A percentile compares a stretch with the other conserved stretches of the same genome.
Evolutionary conservation across 2,888 invertebrate species (phyloP).

Genomic region (Scaptomyza cyrtandrae): DNA sequence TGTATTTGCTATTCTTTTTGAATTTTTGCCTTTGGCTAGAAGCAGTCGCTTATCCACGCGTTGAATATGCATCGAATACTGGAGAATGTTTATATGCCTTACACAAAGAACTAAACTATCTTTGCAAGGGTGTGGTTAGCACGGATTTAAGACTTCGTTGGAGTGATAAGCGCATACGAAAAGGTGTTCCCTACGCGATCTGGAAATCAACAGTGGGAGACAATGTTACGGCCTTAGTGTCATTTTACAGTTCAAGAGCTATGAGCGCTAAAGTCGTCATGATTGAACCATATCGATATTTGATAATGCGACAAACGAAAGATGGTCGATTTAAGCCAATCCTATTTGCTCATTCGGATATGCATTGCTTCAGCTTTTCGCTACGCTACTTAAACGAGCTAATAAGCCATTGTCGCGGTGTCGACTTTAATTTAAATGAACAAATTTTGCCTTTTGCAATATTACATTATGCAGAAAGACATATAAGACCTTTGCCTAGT

Average conservation of each 20-base stretch:
- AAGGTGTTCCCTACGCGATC: constrained; percentile 6
- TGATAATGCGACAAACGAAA: not conserved
- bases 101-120: not conserved
- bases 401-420: not conserved
- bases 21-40: not conserved
- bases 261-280: not conserved
- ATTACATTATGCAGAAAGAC: constrained; percentile 20
- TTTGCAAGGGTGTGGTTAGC: constrained; percentile 4
- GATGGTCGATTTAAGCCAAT: not conserved
- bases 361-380: constrained; percentile 25
- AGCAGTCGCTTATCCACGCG: not conserved
- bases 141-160: not conserved
- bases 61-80: not conserved
- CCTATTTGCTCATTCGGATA: constrained; percentile 8
- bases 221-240: not conserved
- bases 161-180: not conserved
- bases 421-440: not conserved
- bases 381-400: constrained; percentile 25
- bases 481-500: not conserved
- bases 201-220: not conserved
- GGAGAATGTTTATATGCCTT: constrained; percentile 18
- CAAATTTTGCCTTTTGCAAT: not conserved
- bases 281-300: not conserved
- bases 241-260: constrained; percentile 10
- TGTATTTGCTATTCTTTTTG: constrained; percentile 1